A percentile compares a stretch with the other conserved stretches of the same genome.
Conservation (phyloP, 53 echinoderm and acorn worm genomes). For the Holothuria scabra region DNA sequence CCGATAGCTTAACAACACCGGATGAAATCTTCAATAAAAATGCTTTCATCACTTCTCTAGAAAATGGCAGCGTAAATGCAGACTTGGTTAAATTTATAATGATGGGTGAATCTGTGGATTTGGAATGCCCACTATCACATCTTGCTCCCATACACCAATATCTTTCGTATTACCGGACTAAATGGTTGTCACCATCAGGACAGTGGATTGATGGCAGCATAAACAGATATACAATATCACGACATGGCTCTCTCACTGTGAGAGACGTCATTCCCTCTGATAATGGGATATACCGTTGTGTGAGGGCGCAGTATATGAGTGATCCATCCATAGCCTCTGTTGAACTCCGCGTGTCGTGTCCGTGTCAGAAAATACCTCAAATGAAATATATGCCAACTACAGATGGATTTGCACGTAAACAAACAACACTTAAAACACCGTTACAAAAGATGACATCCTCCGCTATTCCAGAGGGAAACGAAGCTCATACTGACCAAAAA, state of each 20-base stretch:
- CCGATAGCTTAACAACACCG: no score
- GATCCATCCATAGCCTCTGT: slow-evolving; percentile 53
- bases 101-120: not conserved
- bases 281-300: slow-evolving; percentile 61
- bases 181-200: slow-evolving; percentile 66
- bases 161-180: slow-evolving; percentile 5
- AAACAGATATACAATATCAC: slow-evolving; percentile 32
- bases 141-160: not conserved
- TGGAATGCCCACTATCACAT: slow-evolving; percentile 8
- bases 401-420: not conserved
- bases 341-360: slow-evolving; percentile 60
- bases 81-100: not conserved
- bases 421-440: not conserved
- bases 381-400: not conserved
- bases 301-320: slow-evolving; percentile 19
- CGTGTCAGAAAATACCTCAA: slow-evolving; percentile 44
- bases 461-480: not conserved
- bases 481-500: not conserved
- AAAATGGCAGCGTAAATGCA: not conserved
- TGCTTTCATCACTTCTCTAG: not conserved
- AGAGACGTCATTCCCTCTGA: slow-evolving; percentile 24
- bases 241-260: slow-evolving; percentile 50
- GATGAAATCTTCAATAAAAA: no score
- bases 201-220: slow-evolving; percentile 17
- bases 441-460: no score